Evolutionary conservation across 1,140 invertebrate genomes (phyloP).

Genomic region (Oreohelix idahoensis): DNA sequence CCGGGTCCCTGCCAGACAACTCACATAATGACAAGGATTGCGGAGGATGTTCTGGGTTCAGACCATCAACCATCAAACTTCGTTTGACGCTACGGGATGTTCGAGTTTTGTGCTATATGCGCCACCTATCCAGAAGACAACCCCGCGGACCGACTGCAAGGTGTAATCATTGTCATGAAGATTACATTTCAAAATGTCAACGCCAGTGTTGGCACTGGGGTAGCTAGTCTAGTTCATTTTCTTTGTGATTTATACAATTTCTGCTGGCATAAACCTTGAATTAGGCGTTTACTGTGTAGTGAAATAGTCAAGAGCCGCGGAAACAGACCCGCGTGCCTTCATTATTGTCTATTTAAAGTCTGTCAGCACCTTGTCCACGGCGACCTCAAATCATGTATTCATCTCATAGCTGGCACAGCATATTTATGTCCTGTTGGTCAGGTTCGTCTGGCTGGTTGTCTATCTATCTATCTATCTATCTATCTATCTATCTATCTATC

Average conservation of each 20-base stretch:
- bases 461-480: too few relatives aligned
- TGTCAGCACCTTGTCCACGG: background rate
- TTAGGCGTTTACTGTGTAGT: background rate
- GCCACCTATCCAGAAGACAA: background rate
- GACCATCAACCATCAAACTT: background rate
- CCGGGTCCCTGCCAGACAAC: background rate
- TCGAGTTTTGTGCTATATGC: background rate
- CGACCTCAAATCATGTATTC: background rate
- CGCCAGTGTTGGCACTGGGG: background rate
- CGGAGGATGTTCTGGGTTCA: background rate
- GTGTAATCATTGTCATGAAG: constrained; percentile 1
- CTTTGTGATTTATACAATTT: background rate
- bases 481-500: too few relatives aligned
- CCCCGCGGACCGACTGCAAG: background rate
- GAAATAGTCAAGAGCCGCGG: background rate
- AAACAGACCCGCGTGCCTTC: background rate
- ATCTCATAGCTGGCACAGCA: too few relatives aligned
- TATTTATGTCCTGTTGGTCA: too few relatives aligned
- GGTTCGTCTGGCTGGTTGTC: too few relatives aligned
- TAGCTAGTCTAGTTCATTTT: background rate
- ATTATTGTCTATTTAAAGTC: background rate
- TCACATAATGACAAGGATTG: background rate
- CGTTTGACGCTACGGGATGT: background rate
- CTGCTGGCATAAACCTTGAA: background rate
- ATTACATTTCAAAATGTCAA: background rate